Conservation (phyloP, 2,888 invertebrate species). For the Troilus luridus region DNA sequence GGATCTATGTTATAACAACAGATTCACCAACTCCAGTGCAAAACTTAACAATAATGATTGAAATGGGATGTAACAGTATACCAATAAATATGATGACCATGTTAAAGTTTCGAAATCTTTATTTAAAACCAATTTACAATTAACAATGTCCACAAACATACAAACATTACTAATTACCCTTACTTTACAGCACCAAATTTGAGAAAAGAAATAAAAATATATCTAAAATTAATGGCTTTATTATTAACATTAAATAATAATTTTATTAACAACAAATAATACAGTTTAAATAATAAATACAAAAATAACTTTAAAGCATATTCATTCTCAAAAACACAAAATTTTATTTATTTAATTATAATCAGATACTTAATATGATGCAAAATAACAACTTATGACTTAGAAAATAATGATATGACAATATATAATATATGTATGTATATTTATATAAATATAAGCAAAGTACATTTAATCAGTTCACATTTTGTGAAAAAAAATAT, state of each 20-base stretch:
- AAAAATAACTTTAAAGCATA: constrained; percentile 53
- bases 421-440: constrained; percentile 18
- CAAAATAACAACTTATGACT: constrained; percentile 55
- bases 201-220: constrained; percentile 43
- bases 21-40: neutral
- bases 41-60: neutral
- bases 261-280: constrained; percentile 29
- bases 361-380: constrained; percentile 28
- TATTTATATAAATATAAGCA: constrained; percentile 51
- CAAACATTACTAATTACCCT: constrained; percentile 45
- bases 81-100: neutral
- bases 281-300: constrained; percentile 39
- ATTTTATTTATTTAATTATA: neutral
- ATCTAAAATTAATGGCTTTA: constrained; percentile 50
- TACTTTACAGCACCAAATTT: constrained; percentile 53
- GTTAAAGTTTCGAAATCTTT: constrained; percentile 34
- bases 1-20: too few species aligned
- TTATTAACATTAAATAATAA: constrained; percentile 46
- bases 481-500: constrained; percentile 54
- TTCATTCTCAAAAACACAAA: neutral
- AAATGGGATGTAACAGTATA: neutral
- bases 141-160: constrained; percentile 50
- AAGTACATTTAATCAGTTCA: constrained; percentile 57
- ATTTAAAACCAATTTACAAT: constrained; percentile 52
- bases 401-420: constrained; percentile 58